These are phyloP conservation scores for Drosophila insularis DNA, from an alignment of 1,140 invertebrate genomes.

Conservation along the genomic window DNA sequence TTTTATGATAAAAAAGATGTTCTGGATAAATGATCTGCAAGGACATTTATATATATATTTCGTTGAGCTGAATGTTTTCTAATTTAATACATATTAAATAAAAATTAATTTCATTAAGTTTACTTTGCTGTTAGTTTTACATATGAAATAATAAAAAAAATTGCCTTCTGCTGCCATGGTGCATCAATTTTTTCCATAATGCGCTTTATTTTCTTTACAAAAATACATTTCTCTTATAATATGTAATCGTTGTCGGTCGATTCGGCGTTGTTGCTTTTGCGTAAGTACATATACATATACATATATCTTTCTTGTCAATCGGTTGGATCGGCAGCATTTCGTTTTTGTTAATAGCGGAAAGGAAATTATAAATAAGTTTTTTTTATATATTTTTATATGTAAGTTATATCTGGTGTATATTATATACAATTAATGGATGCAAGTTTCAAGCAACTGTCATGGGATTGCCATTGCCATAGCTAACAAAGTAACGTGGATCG, in stretches of 20 bases:
- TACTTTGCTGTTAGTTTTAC: background rate
- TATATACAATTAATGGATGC: constrained; percentile 52
- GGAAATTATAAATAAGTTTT: constrained; percentile 5
- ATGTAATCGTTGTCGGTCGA: background rate
- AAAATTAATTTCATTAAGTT: no score
- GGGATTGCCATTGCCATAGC: constrained; percentile 73
- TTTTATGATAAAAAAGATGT: no score
- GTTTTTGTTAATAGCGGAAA: constrained; percentile 2
- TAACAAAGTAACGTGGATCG: constrained; percentile 79
- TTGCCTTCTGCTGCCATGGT: constrained; percentile 53
- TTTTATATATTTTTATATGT: constrained; percentile 7
- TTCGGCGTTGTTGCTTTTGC: background rate
- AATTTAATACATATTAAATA: no score
- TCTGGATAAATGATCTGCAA: no score
- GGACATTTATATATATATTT: no score
- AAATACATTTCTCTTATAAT: constrained; percentile 9
- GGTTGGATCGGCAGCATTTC: constrained; percentile 14
- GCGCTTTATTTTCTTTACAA: constrained; percentile 57
- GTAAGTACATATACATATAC: constrained; percentile 2
- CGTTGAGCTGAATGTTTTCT: no score
- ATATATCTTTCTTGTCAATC: background rate
- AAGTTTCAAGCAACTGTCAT: constrained; percentile 74
- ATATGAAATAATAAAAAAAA: constrained; percentile 61
- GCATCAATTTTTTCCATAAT: constrained; percentile 49
- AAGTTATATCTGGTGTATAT: constrained; percentile 26